A percentile compares a stretch with the other conserved stretches of the same genome.
Conservation (phyloP, 2,113 vertebrate genomes). For the Tinamus guttatus region DNA sequence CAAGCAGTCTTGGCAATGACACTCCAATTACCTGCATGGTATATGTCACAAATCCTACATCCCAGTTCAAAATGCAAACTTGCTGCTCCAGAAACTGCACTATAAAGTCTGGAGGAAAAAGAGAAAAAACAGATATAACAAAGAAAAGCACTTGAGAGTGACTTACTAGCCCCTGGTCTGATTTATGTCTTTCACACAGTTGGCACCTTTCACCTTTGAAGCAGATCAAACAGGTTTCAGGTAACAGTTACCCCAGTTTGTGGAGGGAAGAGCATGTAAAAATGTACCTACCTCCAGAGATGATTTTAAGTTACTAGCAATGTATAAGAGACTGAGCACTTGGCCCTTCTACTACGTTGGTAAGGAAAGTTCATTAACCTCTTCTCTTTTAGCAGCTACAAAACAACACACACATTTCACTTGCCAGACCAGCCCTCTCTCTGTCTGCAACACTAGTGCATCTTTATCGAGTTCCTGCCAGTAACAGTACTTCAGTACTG, state of each 20-base stretch:
- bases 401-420: not conserved
- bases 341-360: not conserved
- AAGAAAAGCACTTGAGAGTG: not conserved
- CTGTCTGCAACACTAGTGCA: not conserved
- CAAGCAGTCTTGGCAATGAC: constrained; percentile 87
- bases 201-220: not conserved
- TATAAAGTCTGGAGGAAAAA: constrained; percentile 86
- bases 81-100: constrained; percentile 94
- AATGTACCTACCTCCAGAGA: not conserved
- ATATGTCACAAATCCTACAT: constrained; percentile 91
- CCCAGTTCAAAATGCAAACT: constrained; percentile 92
- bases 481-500: not conserved
- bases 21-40: constrained; percentile 96
- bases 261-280: not conserved
- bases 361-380: not conserved
- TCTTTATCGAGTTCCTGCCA: not conserved
- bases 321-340: not conserved
- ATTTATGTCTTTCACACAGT: not conserved
- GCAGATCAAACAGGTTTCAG: not conserved
- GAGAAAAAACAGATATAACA: not conserved
- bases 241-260: not conserved
- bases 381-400: not conserved
- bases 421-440: not conserved
- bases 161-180: not conserved
- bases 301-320: not conserved